Base-by-base conservation (phyloP, 1,140 invertebrate species). In the Idris sp. region DNA sequence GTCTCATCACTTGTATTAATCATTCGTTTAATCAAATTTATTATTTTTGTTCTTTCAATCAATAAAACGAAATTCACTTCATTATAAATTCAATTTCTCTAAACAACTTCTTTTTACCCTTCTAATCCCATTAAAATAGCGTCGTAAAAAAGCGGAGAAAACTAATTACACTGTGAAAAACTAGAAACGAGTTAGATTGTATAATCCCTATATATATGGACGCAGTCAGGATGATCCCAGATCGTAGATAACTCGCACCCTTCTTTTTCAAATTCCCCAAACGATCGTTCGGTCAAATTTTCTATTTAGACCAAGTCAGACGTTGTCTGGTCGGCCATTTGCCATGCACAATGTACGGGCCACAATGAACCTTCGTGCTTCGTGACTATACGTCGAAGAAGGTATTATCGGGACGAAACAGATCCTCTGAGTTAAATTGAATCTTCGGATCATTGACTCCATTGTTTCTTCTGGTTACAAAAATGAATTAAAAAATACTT, bases 221-320 rank as follows among this genome's bases (percentile, higher is more conserved):
- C 13, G 16, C 4, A 36, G 11, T 13, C 26, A 13, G 3, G 9
- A 41, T 22, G 58, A 62, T 62, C 11, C 26, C 36, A 53, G 65
- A 69, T 69, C 46, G 65, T 33, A 69, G 67, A 71, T 71, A 71
- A 61, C 38, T 30, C 65, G 43, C n/a, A n/a, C n/a, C 65, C 53
- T 46, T 59, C 54, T 53, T 53, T 67, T 38, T 8, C 3, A 46
- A 59, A 69, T 53, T 69, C 65, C 65, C 65, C 22, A 40, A 46
- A 46, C 56, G 41, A 9, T 58, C 54, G 67, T 61, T 71, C 41
- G 67, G 67, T 48, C 54, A 71, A 71, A 71, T 71, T 61, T 71
- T 71, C 67, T 61, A 71, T 71, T 71, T 71, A 54, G 33, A 11
- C 36, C 18, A 56, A 19, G 13, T 33, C 44, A 36, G 40, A 36